Percentiles rank a stretch among this genome's conserved stretches.
Evolutionary conservation across 2,113 vertebrate genomes (phyloP).

Genomic region (Dicrurus megarhynchus): DNA sequence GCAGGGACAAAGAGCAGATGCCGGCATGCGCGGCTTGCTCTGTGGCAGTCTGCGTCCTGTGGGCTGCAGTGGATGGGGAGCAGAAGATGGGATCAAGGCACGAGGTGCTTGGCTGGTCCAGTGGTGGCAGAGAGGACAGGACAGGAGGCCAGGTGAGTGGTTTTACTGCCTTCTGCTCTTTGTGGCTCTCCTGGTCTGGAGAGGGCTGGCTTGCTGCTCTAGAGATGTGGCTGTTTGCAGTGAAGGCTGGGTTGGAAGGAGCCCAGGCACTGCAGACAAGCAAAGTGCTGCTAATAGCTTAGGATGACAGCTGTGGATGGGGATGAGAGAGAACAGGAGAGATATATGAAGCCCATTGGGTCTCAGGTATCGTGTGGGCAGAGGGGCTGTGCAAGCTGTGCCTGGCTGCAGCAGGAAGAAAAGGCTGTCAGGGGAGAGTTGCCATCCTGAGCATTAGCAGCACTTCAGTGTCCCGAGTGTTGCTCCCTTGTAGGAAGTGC

Average conservation of each 20-base stretch:
- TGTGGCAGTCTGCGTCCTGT: background rate
- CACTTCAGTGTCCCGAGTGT: background rate
- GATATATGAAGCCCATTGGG: background rate
- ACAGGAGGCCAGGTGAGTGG: background rate
- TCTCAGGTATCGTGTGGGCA: background rate
- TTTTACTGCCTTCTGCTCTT: background rate
- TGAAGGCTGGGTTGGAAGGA: background rate
- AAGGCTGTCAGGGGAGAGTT: background rate
- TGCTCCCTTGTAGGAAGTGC: background rate
- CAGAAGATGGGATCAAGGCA: background rate
- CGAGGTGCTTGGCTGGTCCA: background rate
- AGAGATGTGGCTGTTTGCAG: background rate
- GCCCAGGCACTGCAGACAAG: background rate
- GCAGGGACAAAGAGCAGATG: constrained; percentile 5
- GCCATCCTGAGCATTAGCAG: background rate
- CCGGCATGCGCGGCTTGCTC: fast-evolving
- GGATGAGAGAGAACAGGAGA: background rate
- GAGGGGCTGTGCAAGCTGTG: background rate
- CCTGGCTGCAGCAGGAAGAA: background rate
- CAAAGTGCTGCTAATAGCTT: background rate
- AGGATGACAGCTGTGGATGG: background rate
- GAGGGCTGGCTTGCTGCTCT: background rate
- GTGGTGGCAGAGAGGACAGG: background rate
- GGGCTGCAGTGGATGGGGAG: background rate
- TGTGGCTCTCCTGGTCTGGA: background rate